phyloP scores from a whole-genome alignment of 2,888 invertebrate species.

The Nomada fucata region DNA sequence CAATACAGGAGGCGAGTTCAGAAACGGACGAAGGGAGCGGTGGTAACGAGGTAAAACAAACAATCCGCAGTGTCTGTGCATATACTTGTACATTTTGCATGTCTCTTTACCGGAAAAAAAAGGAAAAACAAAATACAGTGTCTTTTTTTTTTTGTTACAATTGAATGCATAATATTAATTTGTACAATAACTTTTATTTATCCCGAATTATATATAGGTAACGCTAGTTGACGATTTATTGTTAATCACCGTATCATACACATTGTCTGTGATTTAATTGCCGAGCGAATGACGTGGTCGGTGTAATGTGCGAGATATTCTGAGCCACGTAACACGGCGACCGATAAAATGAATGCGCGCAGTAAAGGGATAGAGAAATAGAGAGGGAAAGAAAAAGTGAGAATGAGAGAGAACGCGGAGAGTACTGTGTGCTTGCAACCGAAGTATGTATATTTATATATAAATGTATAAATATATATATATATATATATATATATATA shows the following conservation, averaged over 20 bases:
- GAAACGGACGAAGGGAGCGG: slow-evolving; percentile 51
- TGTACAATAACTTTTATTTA: slow-evolving; percentile 77
- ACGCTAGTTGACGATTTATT: slow-evolving; percentile 67
- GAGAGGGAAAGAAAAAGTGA: neutral
- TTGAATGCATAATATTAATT: slow-evolving; percentile 78
- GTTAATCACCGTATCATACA: slow-evolving; percentile 71
- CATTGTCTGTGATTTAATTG: slow-evolving; percentile 81
- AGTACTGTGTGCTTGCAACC: slow-evolving; percentile 34
- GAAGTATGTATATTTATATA: slow-evolving; percentile 9
- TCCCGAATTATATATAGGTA: slow-evolving; percentile 70
- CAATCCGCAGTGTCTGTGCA: slow-evolving; percentile 65
- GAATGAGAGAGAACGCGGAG: slow-evolving; percentile 31
- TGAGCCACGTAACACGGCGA: slow-evolving; percentile 60
- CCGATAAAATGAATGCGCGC: slow-evolving; percentile 51
- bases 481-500: slow-evolving; percentile 14
- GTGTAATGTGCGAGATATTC: slow-evolving; percentile 56
- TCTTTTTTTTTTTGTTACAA: slow-evolving; percentile 75
- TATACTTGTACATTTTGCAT: slow-evolving; percentile 77
- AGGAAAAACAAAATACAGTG: slow-evolving; percentile 72
- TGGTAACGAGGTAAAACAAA: slow-evolving; percentile 57
- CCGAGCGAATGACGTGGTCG: slow-evolving; percentile 69
- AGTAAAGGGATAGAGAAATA: neutral
- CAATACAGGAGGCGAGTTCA: slow-evolving; percentile 26
- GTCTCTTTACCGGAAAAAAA: slow-evolving; percentile 64
- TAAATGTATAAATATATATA: slow-evolving; percentile 13